Conservation (phyloP, 2,888 invertebrate species). For the Nomada hirtipes region DNA sequence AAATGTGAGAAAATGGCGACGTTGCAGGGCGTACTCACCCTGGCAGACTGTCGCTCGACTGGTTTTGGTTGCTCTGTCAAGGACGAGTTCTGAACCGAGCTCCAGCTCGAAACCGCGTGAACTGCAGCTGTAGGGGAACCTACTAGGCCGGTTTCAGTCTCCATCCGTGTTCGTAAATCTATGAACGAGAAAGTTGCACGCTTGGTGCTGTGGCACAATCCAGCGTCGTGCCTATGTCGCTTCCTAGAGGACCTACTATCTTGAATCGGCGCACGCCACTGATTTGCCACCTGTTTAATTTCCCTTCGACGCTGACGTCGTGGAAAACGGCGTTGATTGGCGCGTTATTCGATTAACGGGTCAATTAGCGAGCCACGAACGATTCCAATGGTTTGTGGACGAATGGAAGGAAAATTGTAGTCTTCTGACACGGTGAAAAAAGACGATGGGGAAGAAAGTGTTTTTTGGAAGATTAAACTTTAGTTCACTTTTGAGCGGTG, state of each 20-base stretch:
- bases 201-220: conserved; percentile 52
- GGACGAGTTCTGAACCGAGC: conserved; percentile 50
- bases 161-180: conserved; percentile 69
- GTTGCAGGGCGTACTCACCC: conserved; percentile 20
- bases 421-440: too few relatives aligned
- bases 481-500: too few relatives aligned
- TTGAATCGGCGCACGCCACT: background rate
- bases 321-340: too few relatives aligned
- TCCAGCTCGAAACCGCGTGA: conserved; percentile 50
- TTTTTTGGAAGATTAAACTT: too few relatives aligned
- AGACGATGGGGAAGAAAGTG: too few relatives aligned
- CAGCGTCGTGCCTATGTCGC: conserved; percentile 13
- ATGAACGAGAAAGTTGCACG: conserved; percentile 71
- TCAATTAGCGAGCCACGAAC: too few relatives aligned
- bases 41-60: background rate
- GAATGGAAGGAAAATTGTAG: too few relatives aligned
- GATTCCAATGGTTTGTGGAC: too few relatives aligned
- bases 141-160: conserved; percentile 46
- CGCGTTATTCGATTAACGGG: too few relatives aligned
- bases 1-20: too few relatives aligned
- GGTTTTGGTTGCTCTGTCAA: conserved; percentile 17
- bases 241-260: conserved; percentile 21
- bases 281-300: background rate
- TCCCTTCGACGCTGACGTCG: too few relatives aligned
- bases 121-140: conserved; percentile 56